Conservation (phyloP, 2,888 invertebrate species). For the Erebia ligea region DNA sequence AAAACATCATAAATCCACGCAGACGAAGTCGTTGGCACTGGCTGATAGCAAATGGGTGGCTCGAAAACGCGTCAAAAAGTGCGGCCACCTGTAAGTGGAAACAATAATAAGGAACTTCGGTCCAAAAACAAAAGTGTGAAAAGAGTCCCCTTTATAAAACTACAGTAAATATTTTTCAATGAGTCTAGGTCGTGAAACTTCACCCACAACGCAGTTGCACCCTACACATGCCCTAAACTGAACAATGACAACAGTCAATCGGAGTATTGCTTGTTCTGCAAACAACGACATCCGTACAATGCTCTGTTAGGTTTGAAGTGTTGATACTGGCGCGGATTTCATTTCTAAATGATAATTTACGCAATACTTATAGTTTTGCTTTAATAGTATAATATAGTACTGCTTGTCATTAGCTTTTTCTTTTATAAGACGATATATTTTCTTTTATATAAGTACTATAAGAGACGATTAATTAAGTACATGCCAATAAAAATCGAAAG, state of each 20-base stretch:
- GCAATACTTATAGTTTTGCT: background rate
- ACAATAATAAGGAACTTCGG: no score
- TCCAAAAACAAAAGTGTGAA: background rate
- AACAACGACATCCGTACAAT: slow-evolving; percentile 20
- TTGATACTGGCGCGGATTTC: slow-evolving; percentile 9
- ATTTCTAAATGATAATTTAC: slow-evolving; percentile 5
- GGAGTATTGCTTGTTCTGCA: slow-evolving; percentile 24
- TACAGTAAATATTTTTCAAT: background rate
- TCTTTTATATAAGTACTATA: no score
- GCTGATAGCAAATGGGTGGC: background rate
- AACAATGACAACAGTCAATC: slow-evolving; percentile 19
- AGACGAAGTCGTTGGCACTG: no score
- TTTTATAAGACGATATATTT: no score
- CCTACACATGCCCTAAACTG: no score
- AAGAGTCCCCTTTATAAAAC: background rate
- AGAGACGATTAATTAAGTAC: no score
- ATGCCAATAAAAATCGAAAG: no score
- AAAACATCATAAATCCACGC: no score
- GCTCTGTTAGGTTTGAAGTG: slow-evolving; percentile 8
- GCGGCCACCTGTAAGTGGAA: background rate
- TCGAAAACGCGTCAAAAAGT: background rate
- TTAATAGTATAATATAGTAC: background rate
- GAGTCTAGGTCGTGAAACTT: background rate
- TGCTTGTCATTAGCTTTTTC: background rate
- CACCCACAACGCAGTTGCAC: slow-evolving; percentile 12